A percentile compares a stretch with the other conserved stretches of the same genome.
Evolutionary conservation across 2,797 vertebrate genomes (phyloP).

Genomic region (Acestrorhynchus altus): DNA sequence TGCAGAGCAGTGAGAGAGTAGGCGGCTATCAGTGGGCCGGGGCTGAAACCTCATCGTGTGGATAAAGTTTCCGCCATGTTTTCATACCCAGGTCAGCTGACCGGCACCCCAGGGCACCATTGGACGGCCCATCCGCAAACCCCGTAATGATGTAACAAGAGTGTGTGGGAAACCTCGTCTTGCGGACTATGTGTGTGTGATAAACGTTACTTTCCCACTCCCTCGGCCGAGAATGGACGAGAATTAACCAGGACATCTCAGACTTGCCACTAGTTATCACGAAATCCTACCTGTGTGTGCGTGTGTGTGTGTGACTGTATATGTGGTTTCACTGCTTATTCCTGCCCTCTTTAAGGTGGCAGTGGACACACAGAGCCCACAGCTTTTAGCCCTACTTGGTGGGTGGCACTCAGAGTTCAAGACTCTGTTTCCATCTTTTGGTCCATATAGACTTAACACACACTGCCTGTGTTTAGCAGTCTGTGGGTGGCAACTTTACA

Average conservation of each 20-base stretch:
- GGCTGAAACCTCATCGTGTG: constrained; percentile 91
- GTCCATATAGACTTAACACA: neutral
- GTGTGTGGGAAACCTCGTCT: constrained; percentile 96
- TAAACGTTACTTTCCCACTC: constrained; percentile 95
- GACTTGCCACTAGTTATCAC: constrained; percentile 89
- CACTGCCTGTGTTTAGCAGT: no score
- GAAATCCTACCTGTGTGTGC: constrained; percentile 84
- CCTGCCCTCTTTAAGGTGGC: constrained; percentile 20
- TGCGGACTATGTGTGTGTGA: constrained; percentile 76
- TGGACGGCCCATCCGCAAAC: constrained; percentile 86
- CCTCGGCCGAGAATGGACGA: constrained; percentile 77
- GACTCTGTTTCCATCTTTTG: neutral
- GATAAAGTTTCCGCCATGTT: constrained; percentile 90
- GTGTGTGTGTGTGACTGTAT: neutral
- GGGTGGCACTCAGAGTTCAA: neutral
- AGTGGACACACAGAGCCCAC: constrained; percentile 10
- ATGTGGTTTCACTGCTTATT: constrained; percentile 51
- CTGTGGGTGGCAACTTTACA: no score
- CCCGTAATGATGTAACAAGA: constrained; percentile 99
- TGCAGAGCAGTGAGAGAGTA: constrained; percentile 90
- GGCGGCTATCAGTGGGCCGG: constrained; percentile 92
- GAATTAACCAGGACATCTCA: constrained; percentile 88
- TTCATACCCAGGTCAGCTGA: constrained; percentile 95
- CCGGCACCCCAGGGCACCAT: constrained; percentile 75
- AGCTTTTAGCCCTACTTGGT: constrained; percentile 13